Base-by-base conservation (phyloP, 1,140 invertebrate genomes). In the Brachionus paranguensis region DNA sequence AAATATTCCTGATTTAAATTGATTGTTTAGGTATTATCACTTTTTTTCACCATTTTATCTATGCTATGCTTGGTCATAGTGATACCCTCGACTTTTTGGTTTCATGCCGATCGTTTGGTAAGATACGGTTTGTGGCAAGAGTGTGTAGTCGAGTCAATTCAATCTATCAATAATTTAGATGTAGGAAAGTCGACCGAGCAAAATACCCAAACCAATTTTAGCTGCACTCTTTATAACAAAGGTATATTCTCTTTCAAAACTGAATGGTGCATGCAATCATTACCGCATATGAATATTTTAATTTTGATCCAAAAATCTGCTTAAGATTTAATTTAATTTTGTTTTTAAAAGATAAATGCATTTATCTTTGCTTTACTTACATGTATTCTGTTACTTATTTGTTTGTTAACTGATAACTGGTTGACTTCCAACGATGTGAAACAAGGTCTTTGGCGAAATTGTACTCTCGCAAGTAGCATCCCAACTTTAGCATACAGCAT, bases 401-500 rank as follows among this genome's bases (percentile, higher is more conserved):
- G 43, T 41, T 55, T 84, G 50, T 74, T 72, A 37, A 53, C 60
- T 74, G 65, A 68, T 53, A 70, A 84, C 70, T 84, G 81, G 81
- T 53, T 84, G 64, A 68, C 64, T 55, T 43, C 81, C 27, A 33
- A 14, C 27, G 64, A 72, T 84, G 45, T 70, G 43, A 68, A 72
- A 33, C 60, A 84, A 74, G 68, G 81, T 20, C 33, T 84, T 41
- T 84, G 43, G 43, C 17, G 37, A 53, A 84, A 84, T 53, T 84
- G 81, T 74, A 70, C 81, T 43, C 37, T 84, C 6, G 60, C 68
- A 68, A 84, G 78, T 68, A 64, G 53, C 53, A 81, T 81, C 64
- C 78, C 78, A 14, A 64, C n/a, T 81, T 45, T 81, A n/a, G 78
- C 78, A n/a, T 64, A 81, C 43, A 81, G 78, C 53, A 81, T 81